phyloP scores from a whole-genome alignment of 2,797 vertebrate genomes.

The Channallabes apus region DNA sequence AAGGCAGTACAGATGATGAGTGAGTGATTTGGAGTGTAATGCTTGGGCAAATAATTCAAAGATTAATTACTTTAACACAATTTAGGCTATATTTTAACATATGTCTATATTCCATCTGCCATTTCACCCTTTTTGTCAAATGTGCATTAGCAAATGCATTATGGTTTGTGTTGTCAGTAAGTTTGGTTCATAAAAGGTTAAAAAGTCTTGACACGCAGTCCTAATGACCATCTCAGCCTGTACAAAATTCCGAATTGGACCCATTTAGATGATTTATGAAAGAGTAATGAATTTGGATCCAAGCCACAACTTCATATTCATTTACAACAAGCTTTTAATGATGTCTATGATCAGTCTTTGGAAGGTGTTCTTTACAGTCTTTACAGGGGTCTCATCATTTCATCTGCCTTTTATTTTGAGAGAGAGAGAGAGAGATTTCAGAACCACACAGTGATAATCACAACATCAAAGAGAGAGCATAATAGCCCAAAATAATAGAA shows the following conservation, averaged over 20 bases:
- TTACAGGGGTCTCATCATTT: not conserved
- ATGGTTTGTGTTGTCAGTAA: not conserved
- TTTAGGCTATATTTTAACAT: not conserved
- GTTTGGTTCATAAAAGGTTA: slow-evolving; percentile 8
- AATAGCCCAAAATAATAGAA: not conserved
- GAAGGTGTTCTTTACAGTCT: not conserved
- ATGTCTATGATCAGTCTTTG: not conserved
- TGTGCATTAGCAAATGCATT: not conserved
- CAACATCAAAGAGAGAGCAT: not conserved
- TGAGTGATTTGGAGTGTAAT: no score
- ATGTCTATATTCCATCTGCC: not conserved
- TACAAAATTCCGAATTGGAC: not conserved
- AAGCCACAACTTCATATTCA: not conserved
- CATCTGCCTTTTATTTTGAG: not conserved
- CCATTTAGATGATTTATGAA: slow-evolving; percentile 19
- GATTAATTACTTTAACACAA: not conserved
- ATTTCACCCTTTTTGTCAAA: not conserved
- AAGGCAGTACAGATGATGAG: no score
- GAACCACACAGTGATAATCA: not conserved
- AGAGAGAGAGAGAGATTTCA: not conserved
- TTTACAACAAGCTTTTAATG: slow-evolving; percentile 25
- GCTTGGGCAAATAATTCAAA: not conserved
- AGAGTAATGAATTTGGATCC: not conserved
- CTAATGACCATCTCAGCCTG: not conserved
- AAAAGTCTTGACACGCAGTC: slow-evolving; percentile 1